Conservation (phyloP, 2,113 vertebrate genomes). For the Sebastes fasciatus region DNA sequence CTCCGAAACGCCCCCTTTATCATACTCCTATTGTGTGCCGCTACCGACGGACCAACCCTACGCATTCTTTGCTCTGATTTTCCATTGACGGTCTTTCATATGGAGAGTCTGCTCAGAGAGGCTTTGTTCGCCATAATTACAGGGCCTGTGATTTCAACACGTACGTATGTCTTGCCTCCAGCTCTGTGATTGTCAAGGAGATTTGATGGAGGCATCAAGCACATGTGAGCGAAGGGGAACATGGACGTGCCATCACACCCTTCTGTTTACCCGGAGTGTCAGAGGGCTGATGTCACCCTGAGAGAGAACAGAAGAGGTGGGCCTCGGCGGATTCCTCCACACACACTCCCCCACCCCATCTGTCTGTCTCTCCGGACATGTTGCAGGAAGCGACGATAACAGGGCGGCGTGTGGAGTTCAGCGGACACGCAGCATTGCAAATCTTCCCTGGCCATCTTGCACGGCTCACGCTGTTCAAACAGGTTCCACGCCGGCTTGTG, state of each 20-base stretch:
- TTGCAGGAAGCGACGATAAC: conserved; percentile 69
- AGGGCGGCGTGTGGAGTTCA: conserved; percentile 53
- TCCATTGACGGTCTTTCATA: conserved; percentile 70
- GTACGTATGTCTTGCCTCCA: conserved; percentile 62
- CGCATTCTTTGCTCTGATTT: conserved; percentile 68
- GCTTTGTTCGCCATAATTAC: conserved; percentile 81
- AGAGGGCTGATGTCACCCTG: conserved; percentile 69
- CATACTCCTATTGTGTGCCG: conserved; percentile 69
- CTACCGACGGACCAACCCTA: conserved; percentile 60
- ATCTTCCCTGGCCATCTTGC: conserved; percentile 81
- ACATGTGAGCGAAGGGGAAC: conserved; percentile 72
- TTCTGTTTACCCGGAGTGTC: conserved; percentile 71
- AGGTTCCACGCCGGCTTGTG: conserved; percentile 79
- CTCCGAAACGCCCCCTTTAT: conserved; percentile 70
- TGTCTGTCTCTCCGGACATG: conserved; percentile 71
- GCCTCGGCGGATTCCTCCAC: conserved; percentile 44
- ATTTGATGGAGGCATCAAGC: conserved; percentile 68
- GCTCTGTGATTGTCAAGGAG: conserved; percentile 67
- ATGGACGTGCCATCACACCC: conserved; percentile 59
- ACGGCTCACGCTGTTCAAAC: conserved; percentile 79
- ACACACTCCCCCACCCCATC: conserved; percentile 21
- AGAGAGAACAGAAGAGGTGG: conserved; percentile 63
- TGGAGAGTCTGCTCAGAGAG: conserved; percentile 63
- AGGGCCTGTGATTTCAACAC: conserved; percentile 69
- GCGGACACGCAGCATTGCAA: conserved; percentile 66